Percentiles rank a stretch among this genome's conserved stretches.
phyloP scores from a whole-genome alignment of 2,888 invertebrate genomes.

The Caenorhabditis becei region DNA sequence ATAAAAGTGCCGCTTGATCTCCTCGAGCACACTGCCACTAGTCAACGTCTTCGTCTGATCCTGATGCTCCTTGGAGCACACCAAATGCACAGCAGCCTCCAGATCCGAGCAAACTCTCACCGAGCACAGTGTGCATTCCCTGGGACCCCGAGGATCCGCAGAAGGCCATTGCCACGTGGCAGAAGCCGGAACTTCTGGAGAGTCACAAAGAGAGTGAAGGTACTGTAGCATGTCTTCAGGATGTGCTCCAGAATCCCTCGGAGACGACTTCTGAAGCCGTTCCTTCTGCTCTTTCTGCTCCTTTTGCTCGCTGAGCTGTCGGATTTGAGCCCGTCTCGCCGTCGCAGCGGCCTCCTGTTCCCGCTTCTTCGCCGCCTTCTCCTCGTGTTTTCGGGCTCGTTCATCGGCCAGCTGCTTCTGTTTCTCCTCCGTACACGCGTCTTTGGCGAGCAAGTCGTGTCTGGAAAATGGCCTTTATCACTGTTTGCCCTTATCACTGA shows the following conservation, averaged over 20 bases:
- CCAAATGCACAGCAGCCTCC: constrained; percentile 34
- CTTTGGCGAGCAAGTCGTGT: constrained; percentile 90
- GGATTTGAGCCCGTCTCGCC: constrained; percentile 82
- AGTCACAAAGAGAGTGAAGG: constrained; percentile 13
- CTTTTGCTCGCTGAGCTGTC: constrained; percentile 36
- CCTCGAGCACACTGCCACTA: constrained; percentile 35
- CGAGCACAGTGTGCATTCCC: constrained; percentile 34
- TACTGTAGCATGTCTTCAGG: constrained; percentile 26
- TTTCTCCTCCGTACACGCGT: constrained; percentile 82
- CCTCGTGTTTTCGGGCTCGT: constrained; percentile 89
- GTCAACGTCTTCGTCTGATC: constrained; percentile 36
- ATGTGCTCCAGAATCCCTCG: not conserved
- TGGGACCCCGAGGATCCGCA: not conserved
- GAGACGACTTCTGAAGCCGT: not conserved
- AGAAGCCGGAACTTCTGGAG: not conserved
- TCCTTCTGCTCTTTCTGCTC: constrained; percentile 5
- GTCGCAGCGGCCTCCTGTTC: constrained; percentile 52
- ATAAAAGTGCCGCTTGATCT: constrained; percentile 39
- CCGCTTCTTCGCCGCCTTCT: constrained; percentile 95
- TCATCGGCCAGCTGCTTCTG: constrained; percentile 87
- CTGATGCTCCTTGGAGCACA: constrained; percentile 45
- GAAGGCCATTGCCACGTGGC: constrained; percentile 18
- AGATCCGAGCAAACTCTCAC: constrained; percentile 24
- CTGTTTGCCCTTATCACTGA: too few relatives aligned
- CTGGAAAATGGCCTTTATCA: constrained; percentile 81